A percentile compares a stretch with the other conserved stretches of the same genome.
Evolutionary conservation across 2,888 invertebrate species (phyloP).

Genomic region (Ellobium chinense): DNA sequence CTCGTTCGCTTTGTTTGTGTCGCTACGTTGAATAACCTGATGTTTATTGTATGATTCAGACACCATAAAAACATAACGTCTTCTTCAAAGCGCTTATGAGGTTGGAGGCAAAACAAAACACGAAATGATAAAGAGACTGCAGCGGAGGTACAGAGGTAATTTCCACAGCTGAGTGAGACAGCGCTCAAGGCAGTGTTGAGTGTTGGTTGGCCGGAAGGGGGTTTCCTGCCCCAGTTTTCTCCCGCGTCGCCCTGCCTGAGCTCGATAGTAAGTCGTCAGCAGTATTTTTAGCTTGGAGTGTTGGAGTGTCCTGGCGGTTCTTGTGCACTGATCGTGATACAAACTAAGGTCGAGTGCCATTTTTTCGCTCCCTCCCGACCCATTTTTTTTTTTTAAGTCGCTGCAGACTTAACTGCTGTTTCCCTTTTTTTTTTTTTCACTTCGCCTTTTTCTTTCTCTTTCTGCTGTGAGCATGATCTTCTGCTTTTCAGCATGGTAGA

Average conservation of each 20-base stretch:
- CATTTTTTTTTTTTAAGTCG: not conserved
- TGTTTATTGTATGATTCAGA: no score
- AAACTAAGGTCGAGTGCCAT: not conserved
- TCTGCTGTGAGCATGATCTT: no score
- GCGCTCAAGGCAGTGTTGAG: no score
- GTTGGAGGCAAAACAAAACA: no score
- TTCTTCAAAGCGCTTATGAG: no score
- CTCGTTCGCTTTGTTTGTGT: no score
- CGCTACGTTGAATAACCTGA: no score
- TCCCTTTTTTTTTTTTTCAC: not conserved
- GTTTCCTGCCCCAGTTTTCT: conserved; percentile 24
- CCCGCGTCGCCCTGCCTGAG: not conserved
- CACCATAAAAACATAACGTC: no score
- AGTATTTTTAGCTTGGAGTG: conserved; percentile 38
- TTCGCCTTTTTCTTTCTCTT: not conserved
- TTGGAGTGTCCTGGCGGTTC: not conserved
- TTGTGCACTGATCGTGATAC: not conserved
- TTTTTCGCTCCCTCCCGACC: not conserved
- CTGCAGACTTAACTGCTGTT: not conserved
- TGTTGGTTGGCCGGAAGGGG: not conserved
- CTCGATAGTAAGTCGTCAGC: conserved; percentile 27
- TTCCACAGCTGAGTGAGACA: not conserved
- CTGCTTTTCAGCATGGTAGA: no score
- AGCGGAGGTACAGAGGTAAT: not conserved
- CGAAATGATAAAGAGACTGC: no score